phyloP scores from a whole-genome alignment of 2,113 vertebrate genomes.

The Corythaixoides concolor region DNA sequence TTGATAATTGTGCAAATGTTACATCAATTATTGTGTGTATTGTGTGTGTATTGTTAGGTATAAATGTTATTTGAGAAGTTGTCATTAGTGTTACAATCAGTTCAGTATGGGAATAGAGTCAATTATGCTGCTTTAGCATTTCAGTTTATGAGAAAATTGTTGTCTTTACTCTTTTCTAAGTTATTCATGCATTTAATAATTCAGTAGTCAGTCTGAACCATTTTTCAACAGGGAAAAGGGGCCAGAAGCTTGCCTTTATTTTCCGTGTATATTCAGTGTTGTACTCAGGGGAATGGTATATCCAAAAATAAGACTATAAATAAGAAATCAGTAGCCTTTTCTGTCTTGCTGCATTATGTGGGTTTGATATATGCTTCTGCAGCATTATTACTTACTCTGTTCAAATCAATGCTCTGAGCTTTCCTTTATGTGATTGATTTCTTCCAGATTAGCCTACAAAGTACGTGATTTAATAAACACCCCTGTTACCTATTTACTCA shows the following conservation, averaged over 20 bases:
- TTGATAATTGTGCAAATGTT: background rate
- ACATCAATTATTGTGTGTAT: background rate
- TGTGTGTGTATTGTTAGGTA: background rate
- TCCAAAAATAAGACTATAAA: constrained; percentile 81
- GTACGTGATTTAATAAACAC: constrained; percentile 74
- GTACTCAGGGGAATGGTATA: constrained; percentile 62
- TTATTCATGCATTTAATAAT: constrained; percentile 52
- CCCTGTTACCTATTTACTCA: constrained; percentile 49
- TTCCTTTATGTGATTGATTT: constrained; percentile 79
- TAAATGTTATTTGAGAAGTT: constrained; percentile 3
- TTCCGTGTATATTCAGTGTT: constrained; percentile 58
- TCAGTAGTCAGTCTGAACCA: constrained; percentile 27
- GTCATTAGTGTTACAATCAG: constrained; percentile 6
- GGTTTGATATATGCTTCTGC: constrained; percentile 78
- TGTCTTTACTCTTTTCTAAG: constrained; percentile 37
- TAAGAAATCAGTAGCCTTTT: constrained; percentile 81
- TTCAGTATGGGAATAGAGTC: background rate
- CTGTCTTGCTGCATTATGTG: constrained; percentile 75
- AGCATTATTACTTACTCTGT: constrained; percentile 79
- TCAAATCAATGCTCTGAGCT: constrained; percentile 81
- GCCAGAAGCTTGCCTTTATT: constrained; percentile 53
- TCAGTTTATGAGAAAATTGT: background rate
- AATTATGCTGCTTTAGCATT: background rate
- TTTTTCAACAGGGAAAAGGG: constrained; percentile 21
- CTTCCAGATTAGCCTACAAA: constrained; percentile 68